phyloP scores from a whole-genome alignment of 1,140 invertebrate genomes.

The Pseudoatta argentina region DNA sequence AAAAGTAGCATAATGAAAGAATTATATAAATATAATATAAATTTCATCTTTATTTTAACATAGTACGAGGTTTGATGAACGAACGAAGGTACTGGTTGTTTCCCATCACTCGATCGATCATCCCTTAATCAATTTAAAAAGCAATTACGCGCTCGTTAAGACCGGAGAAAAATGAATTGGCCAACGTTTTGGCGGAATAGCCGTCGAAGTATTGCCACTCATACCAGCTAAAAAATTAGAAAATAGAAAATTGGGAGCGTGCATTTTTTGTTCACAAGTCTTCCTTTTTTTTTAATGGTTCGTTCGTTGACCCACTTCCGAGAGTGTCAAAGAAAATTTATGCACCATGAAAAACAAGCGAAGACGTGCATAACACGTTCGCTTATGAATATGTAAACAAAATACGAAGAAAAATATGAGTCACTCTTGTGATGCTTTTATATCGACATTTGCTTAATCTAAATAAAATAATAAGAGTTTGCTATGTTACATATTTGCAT shows the following conservation, averaged over 20 bases:
- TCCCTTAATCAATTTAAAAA: slow-evolving; percentile 76
- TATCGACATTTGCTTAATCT: slow-evolving; percentile 17
- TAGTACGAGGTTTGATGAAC: slow-evolving; percentile 43
- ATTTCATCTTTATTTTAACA: slow-evolving; percentile 2
- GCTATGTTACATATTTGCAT: not conserved
- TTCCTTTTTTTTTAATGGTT: slow-evolving; percentile 14
- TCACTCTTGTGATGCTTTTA: not conserved
- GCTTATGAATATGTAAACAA: slow-evolving; percentile 58
- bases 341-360: slow-evolving; percentile 49
- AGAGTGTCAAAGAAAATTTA: slow-evolving; percentile 57
- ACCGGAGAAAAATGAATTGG: slow-evolving; percentile 61
- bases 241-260: slow-evolving; percentile 36
- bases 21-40: slow-evolving; percentile 17
- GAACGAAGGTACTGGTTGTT: slow-evolving; percentile 6
- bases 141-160: slow-evolving; percentile 75
- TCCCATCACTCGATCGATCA: slow-evolving; percentile 66
- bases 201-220: slow-evolving; percentile 61
- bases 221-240: slow-evolving; percentile 32
- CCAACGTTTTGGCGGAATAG: slow-evolving; percentile 33
- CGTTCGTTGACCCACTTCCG: slow-evolving; percentile 31
- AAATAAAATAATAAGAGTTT: not conserved
- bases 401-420: slow-evolving; percentile 10
- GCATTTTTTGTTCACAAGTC: not conserved
- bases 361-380: slow-evolving; percentile 45
- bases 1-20: not conserved